Evolutionary conservation across 1,140 invertebrate species (phyloP).

Genomic region (Drosophila nigromelanica): DNA sequence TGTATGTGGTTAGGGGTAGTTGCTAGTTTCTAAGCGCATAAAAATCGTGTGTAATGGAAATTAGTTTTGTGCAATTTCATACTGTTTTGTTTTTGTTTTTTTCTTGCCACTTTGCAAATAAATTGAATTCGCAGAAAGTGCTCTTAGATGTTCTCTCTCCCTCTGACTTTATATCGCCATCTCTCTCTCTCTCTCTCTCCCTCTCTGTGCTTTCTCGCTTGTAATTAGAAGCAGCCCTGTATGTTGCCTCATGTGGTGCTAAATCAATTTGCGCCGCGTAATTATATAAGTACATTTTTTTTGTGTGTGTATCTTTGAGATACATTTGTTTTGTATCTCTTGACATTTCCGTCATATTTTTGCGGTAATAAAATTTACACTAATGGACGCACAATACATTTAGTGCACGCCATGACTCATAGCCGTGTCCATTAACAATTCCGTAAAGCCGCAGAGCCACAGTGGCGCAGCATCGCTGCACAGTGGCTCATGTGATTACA

Average conservation of each 20-base stretch:
- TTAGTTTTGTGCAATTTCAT: slow-evolving; percentile 33
- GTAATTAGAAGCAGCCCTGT: slow-evolving; percentile 57
- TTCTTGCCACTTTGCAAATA: slow-evolving; percentile 17
- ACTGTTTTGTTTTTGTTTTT: background rate
- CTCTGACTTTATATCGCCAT: background rate
- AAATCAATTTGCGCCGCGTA: slow-evolving; percentile 65
- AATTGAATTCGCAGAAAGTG: slow-evolving; percentile 29
- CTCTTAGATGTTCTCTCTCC: background rate
- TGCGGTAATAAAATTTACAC: slow-evolving; percentile 70
- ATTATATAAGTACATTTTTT: slow-evolving; percentile 57
- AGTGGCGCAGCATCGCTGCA: slow-evolving; percentile 12
- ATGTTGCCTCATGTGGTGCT: slow-evolving; percentile 53
- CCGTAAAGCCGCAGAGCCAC: slow-evolving; percentile 42
- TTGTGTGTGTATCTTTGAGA: slow-evolving; percentile 41
- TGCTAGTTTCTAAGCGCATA: slow-evolving; percentile 17
- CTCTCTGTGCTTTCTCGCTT: background rate
- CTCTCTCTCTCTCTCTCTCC: background rate
- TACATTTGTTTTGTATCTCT: slow-evolving; percentile 2
- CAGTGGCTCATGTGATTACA: slow-evolving; percentile 35
- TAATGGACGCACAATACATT: slow-evolving; percentile 69
- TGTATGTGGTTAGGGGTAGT: background rate
- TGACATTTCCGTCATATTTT: slow-evolving; percentile 31
- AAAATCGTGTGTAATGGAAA: slow-evolving; percentile 37
- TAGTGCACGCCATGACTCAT: slow-evolving; percentile 46
- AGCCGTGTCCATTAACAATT: slow-evolving; percentile 21